These are phyloP conservation scores for Oreochromis niloticus DNA, from an alignment of 2,113 vertebrate genomes.

Conservation along the genomic window DNA sequence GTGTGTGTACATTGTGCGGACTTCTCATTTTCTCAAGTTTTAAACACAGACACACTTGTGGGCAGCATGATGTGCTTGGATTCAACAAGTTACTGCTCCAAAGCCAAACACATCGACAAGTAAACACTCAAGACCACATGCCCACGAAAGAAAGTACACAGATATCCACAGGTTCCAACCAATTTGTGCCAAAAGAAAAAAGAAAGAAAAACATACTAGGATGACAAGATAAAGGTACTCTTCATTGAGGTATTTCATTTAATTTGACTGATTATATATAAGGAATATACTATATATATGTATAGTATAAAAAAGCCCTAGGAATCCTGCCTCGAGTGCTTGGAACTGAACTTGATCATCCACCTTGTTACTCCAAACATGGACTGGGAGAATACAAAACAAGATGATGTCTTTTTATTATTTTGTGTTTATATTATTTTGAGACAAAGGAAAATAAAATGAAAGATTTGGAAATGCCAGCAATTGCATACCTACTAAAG, in stretches of 20 bases:
- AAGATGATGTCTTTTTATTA: neutral
- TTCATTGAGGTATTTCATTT: neutral
- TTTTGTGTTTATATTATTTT: neutral
- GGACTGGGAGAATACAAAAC: neutral
- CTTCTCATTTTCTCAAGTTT: neutral
- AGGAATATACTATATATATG: neutral
- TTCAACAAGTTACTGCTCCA: neutral
- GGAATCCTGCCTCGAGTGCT: neutral
- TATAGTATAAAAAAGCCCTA: fast-evolving
- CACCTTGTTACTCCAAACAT: neutral
- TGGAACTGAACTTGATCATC: neutral
- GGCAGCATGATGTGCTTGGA: neutral
- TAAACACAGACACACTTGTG: neutral
- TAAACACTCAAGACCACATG: neutral
- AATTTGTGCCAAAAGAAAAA: neutral
- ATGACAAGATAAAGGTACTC: neutral
- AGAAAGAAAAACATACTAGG: neutral
- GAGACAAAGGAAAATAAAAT: neutral
- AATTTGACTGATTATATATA: neutral
- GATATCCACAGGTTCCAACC: neutral
- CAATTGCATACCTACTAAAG: neutral
- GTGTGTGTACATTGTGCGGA: neutral
- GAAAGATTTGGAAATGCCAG: neutral
- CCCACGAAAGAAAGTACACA: neutral
- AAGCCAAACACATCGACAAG: neutral